Percentiles rank a stretch among this genome's conserved stretches.
Conservation (phyloP, 2,797 vertebrate species). For the Hyperoplus lanceolatus region DNA sequence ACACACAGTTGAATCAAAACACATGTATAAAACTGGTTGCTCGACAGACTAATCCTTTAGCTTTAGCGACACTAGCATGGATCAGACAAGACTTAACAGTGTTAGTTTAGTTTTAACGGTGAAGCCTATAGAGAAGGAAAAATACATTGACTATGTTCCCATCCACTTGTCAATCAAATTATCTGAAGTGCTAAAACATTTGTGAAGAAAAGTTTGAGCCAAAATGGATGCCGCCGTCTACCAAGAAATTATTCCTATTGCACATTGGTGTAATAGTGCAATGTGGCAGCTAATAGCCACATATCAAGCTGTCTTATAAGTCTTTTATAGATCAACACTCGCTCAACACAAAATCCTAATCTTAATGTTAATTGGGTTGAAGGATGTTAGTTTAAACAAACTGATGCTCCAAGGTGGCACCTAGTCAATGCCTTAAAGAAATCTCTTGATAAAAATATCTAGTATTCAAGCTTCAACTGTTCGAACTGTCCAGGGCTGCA, state of each 20-base stretch:
- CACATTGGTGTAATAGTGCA: too few species aligned
- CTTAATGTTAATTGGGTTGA: conserved; percentile 9
- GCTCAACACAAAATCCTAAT: conserved; percentile 1
- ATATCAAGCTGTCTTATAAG: too few species aligned
- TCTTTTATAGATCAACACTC: too few species aligned
- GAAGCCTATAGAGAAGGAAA: conserved; percentile 12
- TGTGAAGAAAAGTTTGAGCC: too few species aligned
- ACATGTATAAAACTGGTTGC: not conserved
- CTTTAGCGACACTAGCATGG: conserved; percentile 50
- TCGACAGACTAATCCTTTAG: conserved; percentile 48
- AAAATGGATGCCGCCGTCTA: too few species aligned
- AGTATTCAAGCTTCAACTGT: conserved; percentile 62
- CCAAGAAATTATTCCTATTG: too few species aligned
- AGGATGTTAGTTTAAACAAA: conserved; percentile 23
- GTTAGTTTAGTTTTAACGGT: conserved; percentile 58
- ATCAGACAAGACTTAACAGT: conserved; percentile 45
- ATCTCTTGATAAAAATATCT: conserved; percentile 29
- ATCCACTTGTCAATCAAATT: not conserved
- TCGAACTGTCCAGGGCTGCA: conserved; percentile 52
- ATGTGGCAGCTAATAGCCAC: too few species aligned
- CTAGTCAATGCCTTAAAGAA: conserved; percentile 69
- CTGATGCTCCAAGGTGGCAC: conserved; percentile 26
- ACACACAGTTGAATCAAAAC: not conserved
- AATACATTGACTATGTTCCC: not conserved
- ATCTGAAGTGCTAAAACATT: too few species aligned